Evolutionary conservation across 1,140 invertebrate genomes (phyloP), one percentile per base, ranked within the genome.

Genomic region (Apis laboriosa): DNA sequence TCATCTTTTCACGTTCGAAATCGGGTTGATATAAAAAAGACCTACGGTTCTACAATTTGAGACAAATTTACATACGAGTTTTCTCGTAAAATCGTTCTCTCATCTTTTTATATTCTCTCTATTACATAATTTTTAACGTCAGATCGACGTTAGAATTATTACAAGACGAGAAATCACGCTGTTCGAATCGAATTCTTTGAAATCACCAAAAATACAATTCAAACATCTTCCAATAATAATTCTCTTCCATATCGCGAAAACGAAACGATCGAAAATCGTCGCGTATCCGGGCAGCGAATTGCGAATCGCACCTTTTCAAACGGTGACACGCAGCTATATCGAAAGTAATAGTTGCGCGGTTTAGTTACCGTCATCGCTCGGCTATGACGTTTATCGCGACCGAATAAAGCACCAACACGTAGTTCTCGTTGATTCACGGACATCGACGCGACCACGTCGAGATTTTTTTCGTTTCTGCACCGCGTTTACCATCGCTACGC

Each of bases 361-460:
- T 86, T 77, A 82, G 79, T 77, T 82, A 49, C 68, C 63, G 24
- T 63, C 63, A 61, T 68, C 28, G 68, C 24, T 77, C 24, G 61
- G 73, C 56, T 70, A 60, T 83, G 72, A 76, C 84, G 64, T 86
- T 86, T 83, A 86, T 86, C 61, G 84, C 64, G 66, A 70, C 60
- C 51, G 80, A 86, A 86, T 83, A 86, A 86, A 86, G 84, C 84
- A 64, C 64, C 63, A 34, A 61, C 67, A 63, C 34, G 19, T 9
- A 55, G 5, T 28, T 9, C 17, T 61, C 79, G 83, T 75, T n/a
- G 58, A 85, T 86, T 81, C 85, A 83, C 55, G 76, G 64, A 66
- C 60, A 24, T 34, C 60, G 70, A 60, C 34, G 19, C 66, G 56
- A 60, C 53, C 75, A 34, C 43, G 82, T 34, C 68, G 72, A 67